A percentile compares a stretch with the other conserved stretches of the same genome.
phyloP scores from a whole-genome alignment of 2,113 vertebrate species.

The Cryptoleucopteryx plumbea region DNA sequence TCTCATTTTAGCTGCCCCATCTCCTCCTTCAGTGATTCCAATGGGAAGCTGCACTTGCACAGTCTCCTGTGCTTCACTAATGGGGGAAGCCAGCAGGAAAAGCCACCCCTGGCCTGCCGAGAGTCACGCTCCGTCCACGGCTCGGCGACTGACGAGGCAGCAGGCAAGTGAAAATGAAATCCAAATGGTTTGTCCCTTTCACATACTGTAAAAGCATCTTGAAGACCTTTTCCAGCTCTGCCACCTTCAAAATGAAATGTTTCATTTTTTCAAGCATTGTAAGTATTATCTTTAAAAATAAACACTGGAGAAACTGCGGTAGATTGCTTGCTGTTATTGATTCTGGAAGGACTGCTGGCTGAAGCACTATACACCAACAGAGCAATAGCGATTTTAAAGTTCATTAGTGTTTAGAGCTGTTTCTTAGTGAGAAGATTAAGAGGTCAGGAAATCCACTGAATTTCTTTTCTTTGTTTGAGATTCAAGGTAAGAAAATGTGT shows the following conservation, averaged over 20 bases:
- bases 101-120: background rate
- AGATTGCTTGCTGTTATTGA: constrained; percentile 47
- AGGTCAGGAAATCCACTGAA: constrained; percentile 23
- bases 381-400: constrained; percentile 34
- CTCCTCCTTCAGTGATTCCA: background rate
- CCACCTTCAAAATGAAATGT: background rate
- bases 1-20: background rate
- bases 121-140: background rate
- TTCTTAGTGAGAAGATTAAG: constrained; percentile 43
- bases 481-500: background rate
- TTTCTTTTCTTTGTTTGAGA: constrained; percentile 27
- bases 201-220: background rate
- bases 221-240: background rate
- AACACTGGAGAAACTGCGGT: background rate
- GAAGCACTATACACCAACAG: background rate
- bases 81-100: background rate
- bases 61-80: background rate
- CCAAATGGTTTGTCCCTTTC: background rate
- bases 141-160: background rate
- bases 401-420: constrained; percentile 54
- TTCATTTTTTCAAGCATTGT: background rate
- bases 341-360: constrained; percentile 31
- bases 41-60: background rate
- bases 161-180: background rate
- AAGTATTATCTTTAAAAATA: constrained; percentile 50